These are phyloP conservation scores for Sebastes hopkinsi DNA, from an alignment of 2,797 vertebrate genomes.

Conservation along the genomic window DNA sequence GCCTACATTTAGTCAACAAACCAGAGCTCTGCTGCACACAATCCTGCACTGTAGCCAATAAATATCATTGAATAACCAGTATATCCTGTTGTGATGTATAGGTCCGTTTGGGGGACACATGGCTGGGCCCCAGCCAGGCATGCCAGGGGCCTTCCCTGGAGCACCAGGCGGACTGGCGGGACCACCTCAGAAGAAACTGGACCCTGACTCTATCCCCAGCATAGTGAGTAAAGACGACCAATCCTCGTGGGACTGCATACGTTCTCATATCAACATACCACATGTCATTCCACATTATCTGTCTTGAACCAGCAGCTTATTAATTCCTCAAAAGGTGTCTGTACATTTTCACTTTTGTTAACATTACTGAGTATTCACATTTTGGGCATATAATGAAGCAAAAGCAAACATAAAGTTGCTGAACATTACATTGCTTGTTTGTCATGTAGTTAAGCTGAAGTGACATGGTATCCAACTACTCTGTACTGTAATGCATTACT, in stretches of 20 bases:
- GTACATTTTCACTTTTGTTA: not conserved
- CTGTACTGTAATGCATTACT: not conserved
- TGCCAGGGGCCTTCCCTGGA: constrained; percentile 83
- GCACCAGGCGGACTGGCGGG: constrained; percentile 58
- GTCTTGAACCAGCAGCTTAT: constrained; percentile 82
- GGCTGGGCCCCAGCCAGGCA: constrained; percentile 84
- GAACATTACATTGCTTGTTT: not conserved
- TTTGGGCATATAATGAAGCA: not conserved
- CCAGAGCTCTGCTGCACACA: not conserved
- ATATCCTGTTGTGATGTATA: constrained; percentile 44
- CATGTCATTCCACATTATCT: constrained; percentile 4
- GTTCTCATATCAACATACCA: constrained; percentile 7
- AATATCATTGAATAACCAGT: not conserved
- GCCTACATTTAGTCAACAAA: not conserved
- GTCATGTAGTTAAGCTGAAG: not conserved
- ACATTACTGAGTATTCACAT: not conserved
- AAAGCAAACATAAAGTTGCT: not conserved
- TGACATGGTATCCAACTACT: not conserved
- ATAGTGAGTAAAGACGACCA: constrained; percentile 82
- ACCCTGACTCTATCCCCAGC: constrained; percentile 94
- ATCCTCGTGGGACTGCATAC: constrained; percentile 10
- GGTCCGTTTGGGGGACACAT: constrained; percentile 88
- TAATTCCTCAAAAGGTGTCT: constrained; percentile 10
- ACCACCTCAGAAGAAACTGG: constrained; percentile 90
- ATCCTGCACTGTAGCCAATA: not conserved